Conservation (phyloP, 2,113 vertebrate genomes). For the Paralichthys olivaceus region DNA sequence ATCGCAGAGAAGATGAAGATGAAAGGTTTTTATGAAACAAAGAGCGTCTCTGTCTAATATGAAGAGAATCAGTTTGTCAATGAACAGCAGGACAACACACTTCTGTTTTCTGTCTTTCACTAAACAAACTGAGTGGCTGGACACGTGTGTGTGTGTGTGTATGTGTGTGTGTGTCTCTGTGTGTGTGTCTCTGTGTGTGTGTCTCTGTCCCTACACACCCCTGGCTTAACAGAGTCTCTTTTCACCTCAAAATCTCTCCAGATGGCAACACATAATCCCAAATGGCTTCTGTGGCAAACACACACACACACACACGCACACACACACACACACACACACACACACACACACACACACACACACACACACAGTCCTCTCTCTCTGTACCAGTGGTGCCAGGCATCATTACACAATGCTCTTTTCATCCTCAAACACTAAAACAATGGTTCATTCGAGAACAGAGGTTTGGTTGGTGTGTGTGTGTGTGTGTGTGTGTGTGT, state of each 20-base stretch:
- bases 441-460: slow-evolving; percentile 60
- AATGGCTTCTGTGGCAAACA: slow-evolving; percentile 40
- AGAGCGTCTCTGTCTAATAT: no score
- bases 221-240: slow-evolving; percentile 51
- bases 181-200: slow-evolving; percentile 16
- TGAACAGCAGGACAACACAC: neutral
- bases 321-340: slow-evolving; percentile 17
- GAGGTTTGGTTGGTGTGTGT: slow-evolving; percentile 14
- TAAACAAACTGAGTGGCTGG: no score
- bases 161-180: neutral
- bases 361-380: neutral
- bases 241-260: slow-evolving; percentile 56
- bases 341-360: slow-evolving; percentile 24
- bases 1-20: no score
- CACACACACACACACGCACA: slow-evolving; percentile 12
- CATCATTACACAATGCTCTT: slow-evolving; percentile 4
- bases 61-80: neutral
- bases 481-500: slow-evolving; percentile 10
- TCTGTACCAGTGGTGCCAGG: slow-evolving; percentile 26
- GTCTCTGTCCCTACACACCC: slow-evolving; percentile 15
- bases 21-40: no score
- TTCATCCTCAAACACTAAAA: slow-evolving; percentile 36
- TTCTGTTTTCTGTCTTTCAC: no score
- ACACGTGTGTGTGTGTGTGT: neutral
- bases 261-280: slow-evolving; percentile 61